Base-by-base conservation (phyloP, 2,888 invertebrate genomes). In the Pemphredon lugubris region DNA sequence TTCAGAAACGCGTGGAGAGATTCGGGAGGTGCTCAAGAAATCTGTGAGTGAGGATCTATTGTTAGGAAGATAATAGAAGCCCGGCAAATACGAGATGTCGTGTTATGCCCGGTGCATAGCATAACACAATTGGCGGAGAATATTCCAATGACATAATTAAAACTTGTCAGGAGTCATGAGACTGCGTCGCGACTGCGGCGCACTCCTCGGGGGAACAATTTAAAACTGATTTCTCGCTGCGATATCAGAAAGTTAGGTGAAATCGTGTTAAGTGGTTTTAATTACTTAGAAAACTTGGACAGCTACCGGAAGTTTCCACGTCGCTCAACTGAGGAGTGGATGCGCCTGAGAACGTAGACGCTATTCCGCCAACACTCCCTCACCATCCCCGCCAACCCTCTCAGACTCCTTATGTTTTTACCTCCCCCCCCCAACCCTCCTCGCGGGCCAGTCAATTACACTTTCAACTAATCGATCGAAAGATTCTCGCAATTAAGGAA, bases 241-340 rank as follows among this genome's bases (percentile, higher is more conserved):
- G 73, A 77, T 81, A 80, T 77, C 79, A 74, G 69, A 71, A 79
- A 78, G 81, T 82, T 83, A 72, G 74, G 69, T 73, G 70, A 77
- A 77, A 81, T 74, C 70, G 73, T 77, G 82, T 84, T 84, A 83
- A 84, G 80, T 80, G 80, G 74, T 84, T 84, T 83, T 84, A 84
- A 84, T 84, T 84, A 83, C 75, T 83, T 79, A 75, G 65, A 74
- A 78, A 83, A 83, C 77, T 84, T 81, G 61, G 65, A 69, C 75
- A 80, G 75, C 64, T 64, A 39, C 61, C 40, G 72, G 69, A 83
- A 83, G 76, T 84, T 82, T 78, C 55, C 45, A 78, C 72, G 83
- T 82, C 76, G 73, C 73, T 84, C 76, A 73, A 63, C 55, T 50
- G 26, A 13, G 3, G 47, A 51, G 54, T 74, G 39, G 67, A 69